Evolutionary conservation across 2,888 invertebrate species (phyloP).

Genomic region (Abrostola triplasia): DNA sequence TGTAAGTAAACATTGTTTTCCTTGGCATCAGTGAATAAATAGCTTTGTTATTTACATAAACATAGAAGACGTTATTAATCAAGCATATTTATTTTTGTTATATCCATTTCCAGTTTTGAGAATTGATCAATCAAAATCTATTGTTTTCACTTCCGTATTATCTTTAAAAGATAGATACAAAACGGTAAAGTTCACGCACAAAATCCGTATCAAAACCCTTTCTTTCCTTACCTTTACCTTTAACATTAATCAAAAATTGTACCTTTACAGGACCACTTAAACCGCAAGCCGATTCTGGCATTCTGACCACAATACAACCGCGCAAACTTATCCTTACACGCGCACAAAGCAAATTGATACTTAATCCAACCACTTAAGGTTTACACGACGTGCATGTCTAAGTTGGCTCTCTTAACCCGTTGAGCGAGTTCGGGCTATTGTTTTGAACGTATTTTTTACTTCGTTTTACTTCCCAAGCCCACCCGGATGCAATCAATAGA

Average conservation of each 20-base stretch:
- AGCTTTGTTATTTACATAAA: constrained; percentile 24
- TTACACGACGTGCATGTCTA: constrained; percentile 17
- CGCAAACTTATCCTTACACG: constrained; percentile 33
- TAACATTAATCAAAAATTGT: constrained; percentile 47
- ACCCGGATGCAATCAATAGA: constrained; percentile 69
- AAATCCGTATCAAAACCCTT: constrained; percentile 18
- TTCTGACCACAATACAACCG: constrained; percentile 47
- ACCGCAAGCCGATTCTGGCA: constrained; percentile 53
- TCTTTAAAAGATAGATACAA: constrained; percentile 11
- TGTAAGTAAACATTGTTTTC: constrained; percentile 39
- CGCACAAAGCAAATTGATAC: constrained; percentile 25
- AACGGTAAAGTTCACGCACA: constrained; percentile 19
- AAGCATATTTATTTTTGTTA: constrained; percentile 4
- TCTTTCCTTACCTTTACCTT: constrained; percentile 29
- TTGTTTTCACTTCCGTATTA: constrained; percentile 9
- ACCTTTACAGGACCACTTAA: constrained; percentile 43
- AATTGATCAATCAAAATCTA: constrained; percentile 6
- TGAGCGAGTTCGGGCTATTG: constrained; percentile 56
- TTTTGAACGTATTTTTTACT: constrained; percentile 59
- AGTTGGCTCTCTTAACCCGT: constrained; percentile 52
- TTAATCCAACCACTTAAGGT: constrained; percentile 23
- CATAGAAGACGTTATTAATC: constrained; percentile 6
- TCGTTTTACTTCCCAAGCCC: constrained; percentile 61
- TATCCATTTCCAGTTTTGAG: constrained; percentile 16
- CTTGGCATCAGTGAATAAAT: constrained; percentile 23